Conservation (phyloP, 2,113 vertebrate genomes). For the Hepsetus odoe region DNA sequence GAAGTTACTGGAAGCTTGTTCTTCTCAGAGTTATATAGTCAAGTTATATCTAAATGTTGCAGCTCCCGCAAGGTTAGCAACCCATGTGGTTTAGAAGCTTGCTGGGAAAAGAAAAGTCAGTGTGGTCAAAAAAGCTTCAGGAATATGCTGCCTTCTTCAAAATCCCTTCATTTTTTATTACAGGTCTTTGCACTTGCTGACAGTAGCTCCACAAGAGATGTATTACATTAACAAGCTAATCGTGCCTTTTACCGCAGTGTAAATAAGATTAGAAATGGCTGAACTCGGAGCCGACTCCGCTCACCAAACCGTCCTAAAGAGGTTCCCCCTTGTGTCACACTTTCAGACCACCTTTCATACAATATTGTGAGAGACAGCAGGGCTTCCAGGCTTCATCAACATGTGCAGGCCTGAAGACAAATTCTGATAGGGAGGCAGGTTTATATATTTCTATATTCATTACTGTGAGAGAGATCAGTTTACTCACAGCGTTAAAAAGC, state of each 20-base stretch:
- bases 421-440: too few species aligned
- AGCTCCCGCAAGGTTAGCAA: constrained; percentile 18
- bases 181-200: constrained; percentile 66
- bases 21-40: too few species aligned
- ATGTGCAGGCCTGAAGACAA: too few species aligned
- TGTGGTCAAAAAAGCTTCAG: constrained; percentile 50
- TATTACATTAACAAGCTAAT: constrained; percentile 57
- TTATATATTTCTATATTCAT: too few species aligned
- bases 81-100: constrained; percentile 22
- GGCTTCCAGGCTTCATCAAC: constrained; percentile 15
- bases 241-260: constrained; percentile 60
- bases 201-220: constrained; percentile 60
- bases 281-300: constrained; percentile 55
- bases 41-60: too few species aligned
- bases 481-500: too few species aligned
- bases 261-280: constrained; percentile 63
- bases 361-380: constrained; percentile 23
- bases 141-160: constrained; percentile 58
- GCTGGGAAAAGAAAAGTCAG: neutral
- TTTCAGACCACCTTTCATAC: constrained; percentile 29
- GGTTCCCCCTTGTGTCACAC: constrained; percentile 57
- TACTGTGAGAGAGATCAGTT: too few species aligned
- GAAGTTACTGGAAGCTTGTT: too few species aligned
- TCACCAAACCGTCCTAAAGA: constrained; percentile 59
- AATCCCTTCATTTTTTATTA: constrained; percentile 65